phyloP scores from a whole-genome alignment of 2,113 vertebrate species.

The Solea solea region DNA sequence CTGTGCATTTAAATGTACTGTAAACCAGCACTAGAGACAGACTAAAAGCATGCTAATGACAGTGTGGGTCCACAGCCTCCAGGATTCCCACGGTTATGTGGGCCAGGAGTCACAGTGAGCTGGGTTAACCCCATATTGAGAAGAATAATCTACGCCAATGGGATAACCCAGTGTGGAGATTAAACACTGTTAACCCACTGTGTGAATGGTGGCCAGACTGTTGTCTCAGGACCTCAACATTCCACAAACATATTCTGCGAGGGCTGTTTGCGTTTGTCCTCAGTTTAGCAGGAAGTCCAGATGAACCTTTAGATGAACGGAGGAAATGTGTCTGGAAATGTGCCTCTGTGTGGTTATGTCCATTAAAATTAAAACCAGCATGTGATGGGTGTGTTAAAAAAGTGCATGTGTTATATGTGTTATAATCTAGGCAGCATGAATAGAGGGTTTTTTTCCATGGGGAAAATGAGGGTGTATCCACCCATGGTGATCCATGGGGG shows the following conservation, averaged over 20 bases:
- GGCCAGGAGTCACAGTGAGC: slow-evolving; percentile 66
- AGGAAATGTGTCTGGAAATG: slow-evolving; percentile 2
- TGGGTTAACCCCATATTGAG: slow-evolving; percentile 76
- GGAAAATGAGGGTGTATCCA: slow-evolving; percentile 1
- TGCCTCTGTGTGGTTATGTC: slow-evolving; percentile 5
- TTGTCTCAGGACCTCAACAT: slow-evolving; percentile 70
- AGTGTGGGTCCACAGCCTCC: slow-evolving; percentile 6
- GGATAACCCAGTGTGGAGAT: slow-evolving; percentile 76
- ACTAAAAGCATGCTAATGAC: slow-evolving; percentile 32
- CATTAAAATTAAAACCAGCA: neutral
- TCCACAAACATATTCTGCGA: slow-evolving; percentile 63
- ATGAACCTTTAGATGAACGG: slow-evolving; percentile 33
- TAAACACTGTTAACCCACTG: slow-evolving; percentile 72
- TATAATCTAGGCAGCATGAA: neutral
- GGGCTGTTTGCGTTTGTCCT: slow-evolving; percentile 63
- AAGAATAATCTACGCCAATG: slow-evolving; percentile 68
- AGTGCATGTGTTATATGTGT: neutral
- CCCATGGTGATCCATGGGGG: slow-evolving; percentile 49
- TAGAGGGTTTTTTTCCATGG: slow-evolving; percentile 6
- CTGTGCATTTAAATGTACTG: neutral
- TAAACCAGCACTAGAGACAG: slow-evolving; percentile 6
- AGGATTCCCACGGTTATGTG: slow-evolving; percentile 71
- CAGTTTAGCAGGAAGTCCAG: slow-evolving; percentile 44
- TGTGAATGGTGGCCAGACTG: slow-evolving; percentile 73
- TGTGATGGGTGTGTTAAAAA: neutral